A percentile compares a stretch with the other conserved stretches of the same genome.
Conservation (phyloP, 2,797 vertebrate genomes). For the Pipistrellus pipistrellus region DNA sequence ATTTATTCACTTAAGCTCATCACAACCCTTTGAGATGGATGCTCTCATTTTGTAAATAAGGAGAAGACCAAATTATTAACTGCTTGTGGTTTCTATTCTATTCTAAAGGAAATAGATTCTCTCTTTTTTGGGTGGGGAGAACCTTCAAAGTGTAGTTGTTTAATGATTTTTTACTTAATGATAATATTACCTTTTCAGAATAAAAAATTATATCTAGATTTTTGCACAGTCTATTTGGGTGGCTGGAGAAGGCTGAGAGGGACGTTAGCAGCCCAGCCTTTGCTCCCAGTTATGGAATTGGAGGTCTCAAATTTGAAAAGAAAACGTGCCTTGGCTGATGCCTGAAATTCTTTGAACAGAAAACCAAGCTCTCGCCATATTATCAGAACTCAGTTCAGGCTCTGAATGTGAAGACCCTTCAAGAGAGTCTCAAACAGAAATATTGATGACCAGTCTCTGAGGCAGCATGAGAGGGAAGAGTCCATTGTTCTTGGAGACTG, state of each 20-base stretch:
- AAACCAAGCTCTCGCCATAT: not conserved
- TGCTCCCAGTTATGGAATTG: not conserved
- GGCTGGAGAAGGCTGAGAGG: not conserved
- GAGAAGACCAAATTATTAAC: not conserved
- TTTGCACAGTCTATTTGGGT: not conserved
- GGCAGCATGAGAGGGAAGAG: not conserved
- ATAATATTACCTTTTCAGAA: not conserved
- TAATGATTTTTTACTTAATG: slow-evolving; percentile 24
- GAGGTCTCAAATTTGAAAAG: not conserved
- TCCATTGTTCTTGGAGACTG: not conserved
- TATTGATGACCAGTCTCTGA: not conserved
- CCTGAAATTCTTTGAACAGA: not conserved
- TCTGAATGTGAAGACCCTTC: not conserved
- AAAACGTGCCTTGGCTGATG: not conserved
- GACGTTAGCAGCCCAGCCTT: not conserved
- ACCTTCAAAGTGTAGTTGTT: not conserved
- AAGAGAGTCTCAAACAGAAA: not conserved
- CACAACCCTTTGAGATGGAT: too few species aligned
- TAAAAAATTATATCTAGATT: not conserved
- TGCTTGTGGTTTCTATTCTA: not conserved
- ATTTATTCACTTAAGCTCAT: not conserved
- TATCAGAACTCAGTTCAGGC: not conserved
- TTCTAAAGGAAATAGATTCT: not conserved
- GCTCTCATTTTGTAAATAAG: not conserved
- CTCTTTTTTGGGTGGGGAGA: not conserved